phyloP scores from a whole-genome alignment of 2,113 vertebrate species.

The Talpa occidentalis region DNA sequence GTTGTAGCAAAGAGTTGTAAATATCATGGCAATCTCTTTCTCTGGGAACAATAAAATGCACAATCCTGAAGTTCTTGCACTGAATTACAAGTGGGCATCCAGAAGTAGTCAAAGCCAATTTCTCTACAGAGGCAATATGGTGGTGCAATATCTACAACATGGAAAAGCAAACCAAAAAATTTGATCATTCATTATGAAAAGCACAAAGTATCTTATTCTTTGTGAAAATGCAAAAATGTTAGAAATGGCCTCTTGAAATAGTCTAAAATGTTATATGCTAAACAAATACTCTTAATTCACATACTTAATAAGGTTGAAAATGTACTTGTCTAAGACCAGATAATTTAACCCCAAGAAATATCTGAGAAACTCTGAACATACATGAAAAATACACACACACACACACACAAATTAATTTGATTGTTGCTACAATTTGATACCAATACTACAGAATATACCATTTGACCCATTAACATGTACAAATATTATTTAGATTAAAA shows the following conservation, averaged over 20 bases:
- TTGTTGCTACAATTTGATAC: neutral
- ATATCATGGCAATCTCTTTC: conserved; percentile 98
- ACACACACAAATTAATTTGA: neutral
- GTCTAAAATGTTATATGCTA: neutral
- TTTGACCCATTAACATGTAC: neutral
- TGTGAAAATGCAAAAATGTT: neutral
- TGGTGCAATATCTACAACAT: conserved; percentile 94
- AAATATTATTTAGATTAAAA: neutral
- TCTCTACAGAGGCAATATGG: conserved; percentile 96
- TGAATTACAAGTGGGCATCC: conserved; percentile 98
- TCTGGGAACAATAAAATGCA: conserved; percentile 95
- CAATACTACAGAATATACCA: neutral
- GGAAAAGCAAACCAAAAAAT: conserved; percentile 3
- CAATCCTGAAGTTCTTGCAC: conserved; percentile 96
- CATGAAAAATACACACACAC: neutral
- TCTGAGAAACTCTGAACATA: neutral
- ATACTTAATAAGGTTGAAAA: neutral
- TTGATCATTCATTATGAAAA: neutral
- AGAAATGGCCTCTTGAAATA: neutral
- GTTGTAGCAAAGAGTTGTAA: conserved; percentile 96
- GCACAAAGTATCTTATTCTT: neutral
- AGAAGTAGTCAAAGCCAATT: conserved; percentile 94
- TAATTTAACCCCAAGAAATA: conserved; percentile 40
- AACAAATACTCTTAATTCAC: neutral
- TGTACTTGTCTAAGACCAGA: neutral